Conservation (phyloP, 2,797 vertebrate genomes). For the Syngnathus acus region DNA sequence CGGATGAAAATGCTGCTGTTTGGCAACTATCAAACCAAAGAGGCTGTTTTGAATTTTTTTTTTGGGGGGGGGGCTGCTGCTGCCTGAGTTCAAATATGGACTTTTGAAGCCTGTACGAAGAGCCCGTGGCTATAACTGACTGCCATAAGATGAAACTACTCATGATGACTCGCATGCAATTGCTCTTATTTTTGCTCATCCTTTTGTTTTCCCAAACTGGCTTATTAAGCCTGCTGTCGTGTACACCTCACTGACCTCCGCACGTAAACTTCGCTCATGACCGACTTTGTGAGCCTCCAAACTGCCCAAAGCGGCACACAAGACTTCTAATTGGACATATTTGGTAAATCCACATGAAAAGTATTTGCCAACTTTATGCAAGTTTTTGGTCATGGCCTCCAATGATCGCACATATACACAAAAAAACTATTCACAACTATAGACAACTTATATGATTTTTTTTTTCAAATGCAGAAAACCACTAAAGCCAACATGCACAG, state of each 20-base stretch:
- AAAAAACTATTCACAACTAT: not conserved
- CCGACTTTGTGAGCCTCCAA: conserved; percentile 12
- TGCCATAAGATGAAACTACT: conserved; percentile 27
- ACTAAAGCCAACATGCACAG: not conserved
- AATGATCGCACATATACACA: not conserved
- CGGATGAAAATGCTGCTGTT: conserved; percentile 23
- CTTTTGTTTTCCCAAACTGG: conserved; percentile 26
- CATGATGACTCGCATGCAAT: conserved; percentile 32
- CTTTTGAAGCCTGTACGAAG: conserved; percentile 38
- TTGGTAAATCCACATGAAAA: conserved; percentile 5
- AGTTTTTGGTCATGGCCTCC: not conserved
- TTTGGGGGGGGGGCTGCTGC: conserved; percentile 6
- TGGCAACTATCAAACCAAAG: conserved; percentile 21
- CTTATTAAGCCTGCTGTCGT: conserved; percentile 35
- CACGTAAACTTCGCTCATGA: conserved; percentile 8
- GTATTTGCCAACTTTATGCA: not conserved
- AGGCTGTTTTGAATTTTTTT: conserved; percentile 31
- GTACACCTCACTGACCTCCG: conserved; percentile 21
- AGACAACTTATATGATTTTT: not conserved
- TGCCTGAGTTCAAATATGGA: conserved; percentile 42
- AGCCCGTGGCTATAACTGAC: conserved; percentile 42
- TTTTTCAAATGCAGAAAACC: not conserved
- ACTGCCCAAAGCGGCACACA: conserved; percentile 19
- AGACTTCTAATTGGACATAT: conserved; percentile 7
- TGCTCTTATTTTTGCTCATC: conserved; percentile 13